phyloP scores from a whole-genome alignment of 2,113 vertebrate species.

The Crocuta crocuta region DNA sequence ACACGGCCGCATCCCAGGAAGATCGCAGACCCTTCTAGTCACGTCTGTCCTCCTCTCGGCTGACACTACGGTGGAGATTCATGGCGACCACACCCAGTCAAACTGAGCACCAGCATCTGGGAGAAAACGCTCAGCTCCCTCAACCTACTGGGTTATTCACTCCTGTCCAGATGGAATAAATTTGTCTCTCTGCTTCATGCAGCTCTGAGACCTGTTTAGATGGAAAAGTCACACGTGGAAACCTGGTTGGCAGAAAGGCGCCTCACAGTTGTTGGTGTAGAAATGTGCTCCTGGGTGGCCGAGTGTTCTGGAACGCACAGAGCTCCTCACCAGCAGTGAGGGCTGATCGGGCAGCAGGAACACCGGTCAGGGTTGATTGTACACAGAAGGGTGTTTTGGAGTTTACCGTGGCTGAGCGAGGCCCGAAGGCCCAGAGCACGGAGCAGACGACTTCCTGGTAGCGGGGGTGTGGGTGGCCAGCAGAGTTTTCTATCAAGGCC shows the following conservation, averaged over 20 bases:
- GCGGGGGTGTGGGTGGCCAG: not conserved
- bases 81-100: not conserved
- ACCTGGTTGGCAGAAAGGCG: not conserved
- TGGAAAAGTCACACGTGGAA: not conserved
- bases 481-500: not conserved
- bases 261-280: not conserved
- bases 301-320: rapidly evolving
- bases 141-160: not conserved
- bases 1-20: not conserved
- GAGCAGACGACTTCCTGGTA: not conserved
- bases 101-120: not conserved
- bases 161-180: not conserved
- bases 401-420: not conserved
- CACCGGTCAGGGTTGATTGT: rapidly evolving
- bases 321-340: not conserved
- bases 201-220: not conserved
- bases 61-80: no score
- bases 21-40: not conserved
- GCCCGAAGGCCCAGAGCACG: not conserved
- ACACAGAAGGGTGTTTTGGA: rapidly evolving
- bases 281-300: not conserved
- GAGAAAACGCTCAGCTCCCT: not conserved
- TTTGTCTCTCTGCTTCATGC: not conserved
- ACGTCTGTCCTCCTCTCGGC: not conserved
- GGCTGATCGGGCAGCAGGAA: no score